phyloP scores from a whole-genome alignment of 2,797 vertebrate genomes.

The Lagocephalus sceleratus region DNA sequence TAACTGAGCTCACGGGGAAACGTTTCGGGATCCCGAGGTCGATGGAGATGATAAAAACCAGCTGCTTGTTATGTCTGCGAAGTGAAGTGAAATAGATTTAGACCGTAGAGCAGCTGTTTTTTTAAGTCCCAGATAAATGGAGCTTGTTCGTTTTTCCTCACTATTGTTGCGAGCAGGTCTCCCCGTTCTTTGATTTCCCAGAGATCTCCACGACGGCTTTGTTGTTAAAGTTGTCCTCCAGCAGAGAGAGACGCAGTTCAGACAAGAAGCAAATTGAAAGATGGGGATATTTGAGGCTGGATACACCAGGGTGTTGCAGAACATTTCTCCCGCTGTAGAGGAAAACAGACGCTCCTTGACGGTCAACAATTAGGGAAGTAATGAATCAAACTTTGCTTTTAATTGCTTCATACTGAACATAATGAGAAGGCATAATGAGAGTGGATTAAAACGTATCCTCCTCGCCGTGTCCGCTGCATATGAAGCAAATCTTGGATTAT shows the following conservation, averaged over 20 bases:
- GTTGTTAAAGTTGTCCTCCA: too few relatives aligned
- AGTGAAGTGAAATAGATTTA: not conserved
- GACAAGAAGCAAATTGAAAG: not conserved
- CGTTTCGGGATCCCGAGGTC: not conserved
- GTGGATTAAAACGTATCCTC: not conserved
- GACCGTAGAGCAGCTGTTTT: too few relatives aligned
- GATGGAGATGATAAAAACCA: constrained; percentile 11
- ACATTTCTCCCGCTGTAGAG: not conserved
- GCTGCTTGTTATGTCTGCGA: too few relatives aligned
- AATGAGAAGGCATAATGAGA: not conserved
- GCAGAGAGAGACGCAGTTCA: not conserved
- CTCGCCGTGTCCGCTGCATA: constrained; percentile 1
- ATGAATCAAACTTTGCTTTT: constrained; percentile 2
- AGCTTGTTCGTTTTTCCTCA: too few relatives aligned
- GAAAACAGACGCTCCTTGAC: constrained; percentile 1
- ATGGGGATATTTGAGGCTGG: not conserved
- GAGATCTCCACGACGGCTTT: too few relatives aligned
- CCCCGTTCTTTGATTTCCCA: too few relatives aligned
- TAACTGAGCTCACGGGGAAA: constrained; percentile 37
- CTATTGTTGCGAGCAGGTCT: too few relatives aligned
- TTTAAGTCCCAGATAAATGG: too few relatives aligned
- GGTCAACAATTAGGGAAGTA: not conserved
- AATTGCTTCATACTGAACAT: not conserved
- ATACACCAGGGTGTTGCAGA: not conserved
- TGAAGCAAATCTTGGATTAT: not conserved